Evolutionary conservation across 37 sponge, comb jelly and placozoan species (phyloP).

Genomic region (Aphrocallistes beatrix): DNA sequence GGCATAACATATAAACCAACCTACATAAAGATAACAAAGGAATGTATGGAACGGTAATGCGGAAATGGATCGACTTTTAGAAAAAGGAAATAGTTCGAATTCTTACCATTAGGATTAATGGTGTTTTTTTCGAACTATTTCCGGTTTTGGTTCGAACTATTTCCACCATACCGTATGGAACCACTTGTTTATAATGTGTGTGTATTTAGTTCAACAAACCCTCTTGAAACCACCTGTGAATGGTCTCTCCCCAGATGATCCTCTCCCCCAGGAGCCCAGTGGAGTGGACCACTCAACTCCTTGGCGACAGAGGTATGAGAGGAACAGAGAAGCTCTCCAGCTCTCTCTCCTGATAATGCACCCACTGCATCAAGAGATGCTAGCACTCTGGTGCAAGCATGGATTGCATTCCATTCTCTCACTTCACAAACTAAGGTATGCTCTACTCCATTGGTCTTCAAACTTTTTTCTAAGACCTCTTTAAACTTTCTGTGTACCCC

Average conservation of each 20-base stretch:
- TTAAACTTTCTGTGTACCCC: no score
- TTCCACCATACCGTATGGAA: no score
- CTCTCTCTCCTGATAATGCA: slow-evolving; percentile 48
- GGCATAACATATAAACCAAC: no score
- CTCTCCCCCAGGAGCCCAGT: slow-evolving; percentile 44
- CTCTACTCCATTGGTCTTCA: neutral
- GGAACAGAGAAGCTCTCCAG: slow-evolving; percentile 30
- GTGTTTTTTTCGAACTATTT: no score
- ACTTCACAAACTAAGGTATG: slow-evolving; percentile 45
- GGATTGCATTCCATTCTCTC: slow-evolving; percentile 38
- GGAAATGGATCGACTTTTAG: no score
- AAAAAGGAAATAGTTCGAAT: no score
- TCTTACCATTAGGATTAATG: no score
- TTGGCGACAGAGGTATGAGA: slow-evolving; percentile 63
- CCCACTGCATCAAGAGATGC: slow-evolving; percentile 60
- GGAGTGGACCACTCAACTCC: slow-evolving; percentile 85
- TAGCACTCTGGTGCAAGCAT: slow-evolving; percentile 60
- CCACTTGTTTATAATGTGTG: no score
- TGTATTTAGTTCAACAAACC: slow-evolving; percentile 43
- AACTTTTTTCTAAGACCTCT: no score
- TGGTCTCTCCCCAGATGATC: slow-evolving; percentile 44
- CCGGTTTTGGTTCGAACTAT: no score
- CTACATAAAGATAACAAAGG: no score
- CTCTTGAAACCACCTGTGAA: slow-evolving; percentile 54
- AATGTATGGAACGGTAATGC: no score